Evolutionary conservation across 2,113 vertebrate genomes (phyloP), one percentile per base, ranked within the genome.

Genomic region (Nansenia antarctica): DNA sequence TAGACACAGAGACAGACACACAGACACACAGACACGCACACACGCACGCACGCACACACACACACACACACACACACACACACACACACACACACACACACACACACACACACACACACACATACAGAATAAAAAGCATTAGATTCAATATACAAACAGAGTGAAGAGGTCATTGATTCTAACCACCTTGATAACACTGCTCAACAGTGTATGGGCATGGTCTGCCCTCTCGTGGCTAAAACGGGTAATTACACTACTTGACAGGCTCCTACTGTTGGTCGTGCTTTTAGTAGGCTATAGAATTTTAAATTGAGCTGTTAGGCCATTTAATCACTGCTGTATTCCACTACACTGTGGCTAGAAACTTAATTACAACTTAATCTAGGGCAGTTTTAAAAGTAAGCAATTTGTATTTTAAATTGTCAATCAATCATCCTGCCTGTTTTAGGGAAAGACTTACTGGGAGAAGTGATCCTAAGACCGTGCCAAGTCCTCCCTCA

Each of bases 71-170:
- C 14, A 42, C 11, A 42, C 39, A 42, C 39, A 42, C 39, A 42
- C 39, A 42, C 39, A 42, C 14, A 42, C 14, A 42, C 11, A 42
- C 39, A 42, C 39, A 42, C 39, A 42, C 39, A 42, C 14, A 15
- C 9, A 45, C 39, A 45, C 12, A 45, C 39, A 45, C 39, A 45
- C 39, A 45, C 39, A 45, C 11, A 18, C 39, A 45, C 15, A 18
- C 39, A 45, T 3, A 45, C 12, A 45, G 0, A 45, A 45, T 37
- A 79, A 57, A 55, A 72, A 49, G 58, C 42, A 76, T 82, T 34
- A 34, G 72, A 77, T 71, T 73, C 9, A 80, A 73, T 61, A 26
- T 63, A 32, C 72, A 80, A 77, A 37, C 0, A 15, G 72, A 34
- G 45, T 45, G 9, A 9, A n/a, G 45, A 54, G 22, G 45, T 61